phyloP scores from a whole-genome alignment of 2,888 invertebrate genomes.

The Drepanosiphum platanoidis region DNA sequence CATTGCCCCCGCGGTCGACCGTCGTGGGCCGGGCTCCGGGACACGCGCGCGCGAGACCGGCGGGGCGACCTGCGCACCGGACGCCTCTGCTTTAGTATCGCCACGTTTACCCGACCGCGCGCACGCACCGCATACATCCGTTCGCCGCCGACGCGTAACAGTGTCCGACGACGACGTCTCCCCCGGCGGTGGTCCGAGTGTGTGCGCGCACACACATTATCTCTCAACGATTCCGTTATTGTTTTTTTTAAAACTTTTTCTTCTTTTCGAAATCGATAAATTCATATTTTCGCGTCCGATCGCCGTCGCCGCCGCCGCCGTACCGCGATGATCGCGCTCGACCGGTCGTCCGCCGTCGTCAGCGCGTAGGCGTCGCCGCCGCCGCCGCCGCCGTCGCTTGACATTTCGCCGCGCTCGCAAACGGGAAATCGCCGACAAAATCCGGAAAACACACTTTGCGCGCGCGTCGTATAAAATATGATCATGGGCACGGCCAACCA shows the following conservation, averaged over 20 bases:
- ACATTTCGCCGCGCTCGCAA: neutral
- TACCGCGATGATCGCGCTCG: neutral
- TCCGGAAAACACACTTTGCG: too few species aligned
- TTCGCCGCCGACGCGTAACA: neutral
- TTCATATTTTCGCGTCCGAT: neutral
- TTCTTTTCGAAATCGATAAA: too few species aligned
- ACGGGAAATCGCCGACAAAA: too few species aligned
- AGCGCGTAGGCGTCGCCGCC: neutral
- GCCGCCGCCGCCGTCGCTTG: neutral
- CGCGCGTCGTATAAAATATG: slow-evolving; percentile 16
- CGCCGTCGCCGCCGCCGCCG: neutral
- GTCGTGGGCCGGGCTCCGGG: neutral
- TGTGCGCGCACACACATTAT: neutral
- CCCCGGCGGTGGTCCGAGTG: neutral
- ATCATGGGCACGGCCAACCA: slow-evolving; percentile 58
- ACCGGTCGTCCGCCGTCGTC: neutral
- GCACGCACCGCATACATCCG: neutral
- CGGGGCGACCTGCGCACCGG: slow-evolving; percentile 44
- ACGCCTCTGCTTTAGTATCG: slow-evolving; percentile 11
- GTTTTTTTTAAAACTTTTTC: too few species aligned
- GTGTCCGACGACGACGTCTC: neutral
- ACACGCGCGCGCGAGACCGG: neutral
- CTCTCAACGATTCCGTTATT: too few species aligned
- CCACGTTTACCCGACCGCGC: slow-evolving; percentile 38
- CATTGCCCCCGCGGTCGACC: neutral